Base-by-base conservation (phyloP, 2,797 vertebrate species). In the Scyliorhinus canicula region DNA sequence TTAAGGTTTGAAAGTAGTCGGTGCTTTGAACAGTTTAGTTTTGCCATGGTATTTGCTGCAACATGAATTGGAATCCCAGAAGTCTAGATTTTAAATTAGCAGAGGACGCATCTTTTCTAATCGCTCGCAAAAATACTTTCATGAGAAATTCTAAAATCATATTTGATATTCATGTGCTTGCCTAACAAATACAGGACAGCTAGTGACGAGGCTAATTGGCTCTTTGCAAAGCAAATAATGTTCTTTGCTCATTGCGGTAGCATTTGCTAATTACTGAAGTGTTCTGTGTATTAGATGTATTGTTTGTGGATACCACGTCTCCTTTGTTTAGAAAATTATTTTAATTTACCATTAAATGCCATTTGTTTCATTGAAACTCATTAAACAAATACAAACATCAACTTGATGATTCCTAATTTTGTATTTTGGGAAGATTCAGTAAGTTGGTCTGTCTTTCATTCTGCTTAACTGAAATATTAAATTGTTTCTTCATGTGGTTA, bases 261-360 rank as follows among this genome's bases (percentile, higher is more conserved):
- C 47, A 67, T 93, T 93, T 91, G 63, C 93, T 93, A 47, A 9
- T 93, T 93, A 55, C 85, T 88, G 52, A 57, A 88, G 93, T 93
- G 93, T 93, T 71, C 93, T 67, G 65, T 93, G 91, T 93, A 71
- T 47, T 93, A 71, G 65, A 93, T 67, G 93, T 93, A 93, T 71
- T 93, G 90, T 93, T 67, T 69, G 65, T 93, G 93, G 93, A 71
- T 67, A 91, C 60, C 47, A 50, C 63, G 47, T 88, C 85, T 57
- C 57, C 90, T 71, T 93, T 93, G 93, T 93, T 63, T 67, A 63
- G 86, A 90, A 90, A 90, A 57, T 93, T 93, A 67, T 65, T 93
- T 93, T 93, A 65, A 26, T 67, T 63, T 24, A 65, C 19, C 60
- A 93, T 69, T 93, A 67, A 93, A 69, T 93, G 65, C 88, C 88